phyloP scores from a whole-genome alignment of 2,797 vertebrate genomes.

The Xenops minutus region DNA sequence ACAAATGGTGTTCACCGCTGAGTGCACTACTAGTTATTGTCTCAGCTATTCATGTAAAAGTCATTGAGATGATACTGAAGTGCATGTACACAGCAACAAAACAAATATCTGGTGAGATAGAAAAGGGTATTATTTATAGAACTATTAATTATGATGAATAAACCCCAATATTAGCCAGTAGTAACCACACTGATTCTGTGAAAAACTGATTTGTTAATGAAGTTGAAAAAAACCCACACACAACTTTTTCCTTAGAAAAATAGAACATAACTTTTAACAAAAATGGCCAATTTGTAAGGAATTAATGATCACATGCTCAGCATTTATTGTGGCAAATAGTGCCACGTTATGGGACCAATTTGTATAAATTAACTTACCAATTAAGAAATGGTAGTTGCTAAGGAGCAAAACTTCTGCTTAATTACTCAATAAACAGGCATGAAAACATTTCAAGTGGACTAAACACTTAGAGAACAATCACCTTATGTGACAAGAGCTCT shows the following conservation, averaged over 20 bases:
- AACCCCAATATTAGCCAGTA: background rate
- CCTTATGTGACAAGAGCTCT: background rate
- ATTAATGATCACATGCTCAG: background rate
- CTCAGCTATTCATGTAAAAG: background rate
- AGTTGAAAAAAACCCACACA: background rate
- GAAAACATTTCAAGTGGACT: background rate
- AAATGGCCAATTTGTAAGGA: background rate
- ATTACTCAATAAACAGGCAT: conserved; percentile 6
- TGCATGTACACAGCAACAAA: background rate
- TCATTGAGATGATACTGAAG: background rate
- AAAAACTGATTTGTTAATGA: background rate
- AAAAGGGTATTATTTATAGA: background rate
- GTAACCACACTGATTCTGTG: background rate
- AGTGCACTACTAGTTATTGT: background rate
- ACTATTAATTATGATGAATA: background rate
- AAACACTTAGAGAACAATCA: background rate
- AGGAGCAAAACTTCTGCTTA: background rate
- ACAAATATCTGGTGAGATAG: background rate
- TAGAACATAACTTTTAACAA: background rate
- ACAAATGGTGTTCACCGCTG: background rate
- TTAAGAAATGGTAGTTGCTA: background rate
- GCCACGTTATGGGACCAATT: background rate
- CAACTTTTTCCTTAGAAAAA: background rate
- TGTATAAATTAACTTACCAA: background rate
- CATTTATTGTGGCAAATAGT: background rate